Evolutionary conservation across 1,140 invertebrate species (phyloP), one percentile per base, ranked within the genome.

Genomic region (Radopholus similis): DNA sequence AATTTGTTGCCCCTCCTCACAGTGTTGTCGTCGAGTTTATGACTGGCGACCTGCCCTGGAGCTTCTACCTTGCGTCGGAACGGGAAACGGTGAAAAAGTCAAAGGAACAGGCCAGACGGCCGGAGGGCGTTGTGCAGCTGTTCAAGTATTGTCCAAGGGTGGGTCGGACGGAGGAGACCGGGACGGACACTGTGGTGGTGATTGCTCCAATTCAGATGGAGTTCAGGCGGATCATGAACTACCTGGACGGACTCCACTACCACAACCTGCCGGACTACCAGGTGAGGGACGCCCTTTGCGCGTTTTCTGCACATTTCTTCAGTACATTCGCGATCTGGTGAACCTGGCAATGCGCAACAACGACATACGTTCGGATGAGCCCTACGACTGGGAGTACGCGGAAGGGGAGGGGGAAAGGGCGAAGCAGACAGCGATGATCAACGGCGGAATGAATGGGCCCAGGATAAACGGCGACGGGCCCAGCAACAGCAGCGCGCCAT

Each of bases 41-140:
- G 68, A 56, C 68, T 26, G 68, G 68, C 30, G 66, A 72, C 58
- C 64, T 70, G 8, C 68, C 68, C 18, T 70, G 68, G 68, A 68
- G 68, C 34, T 26, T 30, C 5, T 72, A 44, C 60, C 64, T 30
- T n/a, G 15, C 37, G 0, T 28, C 34, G 32, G 70, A 70, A 64
- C 55, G 56, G n/a, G 66, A 70, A 18, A 21, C n/a, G 8, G 58
- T 70, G n/a, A 70, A 42, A 51, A 72, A 34, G 54, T 28, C 70
- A 30, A 70, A 70, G 51, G 68, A 70, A 65, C n/a, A 70, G 8
- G 32, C 68, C 40, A 42, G 68, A 57, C 70, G 23, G 28, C 15
- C 32, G 8, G 53, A 70, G 2, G 68, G 68, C n/a, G 38, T 60
- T 34, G 37, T 70, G 30, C 32, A 70, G 26, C 30, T 70, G 26